Percentiles rank a stretch among this genome's conserved stretches.
phyloP scores from a whole-genome alignment of 2,888 invertebrate species.

The Caenorhabditis parvicauda region DNA sequence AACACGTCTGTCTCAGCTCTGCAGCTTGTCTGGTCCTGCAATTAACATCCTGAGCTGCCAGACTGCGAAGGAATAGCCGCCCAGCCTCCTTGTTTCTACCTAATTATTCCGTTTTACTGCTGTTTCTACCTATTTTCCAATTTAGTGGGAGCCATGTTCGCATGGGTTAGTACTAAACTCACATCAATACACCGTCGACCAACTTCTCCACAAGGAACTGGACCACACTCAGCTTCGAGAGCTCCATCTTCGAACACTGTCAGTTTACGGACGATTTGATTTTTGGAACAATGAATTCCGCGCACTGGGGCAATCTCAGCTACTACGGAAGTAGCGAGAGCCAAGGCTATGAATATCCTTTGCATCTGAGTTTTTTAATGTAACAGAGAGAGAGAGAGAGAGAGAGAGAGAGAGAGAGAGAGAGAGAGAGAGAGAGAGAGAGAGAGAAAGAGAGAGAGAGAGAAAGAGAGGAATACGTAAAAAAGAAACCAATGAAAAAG shows the following conservation, averaged over 20 bases:
- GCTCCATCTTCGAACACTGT: conserved; percentile 61
- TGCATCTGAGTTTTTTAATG: not conserved
- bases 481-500: too few species aligned
- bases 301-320: conserved; percentile 17
- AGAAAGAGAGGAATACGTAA: conserved; percentile 20
- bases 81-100: too few species aligned
- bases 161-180: too few species aligned
- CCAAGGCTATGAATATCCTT: not conserved
- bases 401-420: conserved; percentile 5
- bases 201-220: conserved; percentile 57
- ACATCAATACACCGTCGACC: conserved; percentile 38
- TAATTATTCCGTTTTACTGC: too few species aligned
- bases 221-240: conserved; percentile 61
- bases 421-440: conserved; percentile 1
- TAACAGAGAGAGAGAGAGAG: not conserved
- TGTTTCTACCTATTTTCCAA: too few species aligned
- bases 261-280: conserved; percentile 58
- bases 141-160: too few species aligned
- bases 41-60: not conserved
- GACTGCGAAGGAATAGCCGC: not conserved
- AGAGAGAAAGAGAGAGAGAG: conserved; percentile 8
- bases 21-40: conserved; percentile 39
- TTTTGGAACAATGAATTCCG: conserved; percentile 52
- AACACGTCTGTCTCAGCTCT: conserved; percentile 47
- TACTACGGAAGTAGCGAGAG: not conserved